Evolutionary conservation across 2,113 vertebrate genomes (phyloP), one percentile per base, ranked within the genome.

Genomic region (Crotalus viridis): DNA sequence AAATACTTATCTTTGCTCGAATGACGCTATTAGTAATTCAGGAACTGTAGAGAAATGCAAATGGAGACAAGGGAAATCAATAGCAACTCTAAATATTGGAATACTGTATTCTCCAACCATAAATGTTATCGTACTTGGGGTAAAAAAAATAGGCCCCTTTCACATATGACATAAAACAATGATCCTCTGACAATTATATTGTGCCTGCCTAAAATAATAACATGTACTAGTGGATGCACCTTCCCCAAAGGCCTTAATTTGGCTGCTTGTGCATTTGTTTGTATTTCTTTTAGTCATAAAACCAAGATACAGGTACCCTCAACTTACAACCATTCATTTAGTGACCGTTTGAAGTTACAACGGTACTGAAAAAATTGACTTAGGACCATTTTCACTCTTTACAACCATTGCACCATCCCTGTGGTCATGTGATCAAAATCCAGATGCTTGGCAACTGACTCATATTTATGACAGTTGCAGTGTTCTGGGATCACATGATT

Each of bases 191-290:
- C 94, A 95, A 95, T 95, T 93, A 56, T 48, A 94, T 91, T 92
- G 81, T 95, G 61, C 90, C 91, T 94, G 95, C 88, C 92, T 93
- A 96, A 95, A 97, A 96, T 94, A 95, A 97, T 95, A 17, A 90
- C 95, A 95, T 93, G 90, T 90, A 89, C 81, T 94, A 94, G 91
- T 95, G 93, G 93, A 93, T 51, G 19, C 59, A 92, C 89, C 17
- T 95, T 91, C 43, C 57, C 93, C 6, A 91, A 74, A 87, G 94
- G 91, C 91, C 69, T 88, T 22, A 17, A 89, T 91, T 85, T 91
- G 17, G 12, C 86, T 55, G 61, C 94, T 94, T 94, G 43, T 89
- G 93, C 94, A 92, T 92, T 95, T 46, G 59, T 17, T 51, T 88
- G 0, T 69, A 12, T n/a, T 69, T 69, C 28, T 69, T 85, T 39